These are phyloP conservation scores for Cygnus buccinator DNA, from an alignment of 2,113 vertebrate species.

Conservation along the genomic window DNA sequence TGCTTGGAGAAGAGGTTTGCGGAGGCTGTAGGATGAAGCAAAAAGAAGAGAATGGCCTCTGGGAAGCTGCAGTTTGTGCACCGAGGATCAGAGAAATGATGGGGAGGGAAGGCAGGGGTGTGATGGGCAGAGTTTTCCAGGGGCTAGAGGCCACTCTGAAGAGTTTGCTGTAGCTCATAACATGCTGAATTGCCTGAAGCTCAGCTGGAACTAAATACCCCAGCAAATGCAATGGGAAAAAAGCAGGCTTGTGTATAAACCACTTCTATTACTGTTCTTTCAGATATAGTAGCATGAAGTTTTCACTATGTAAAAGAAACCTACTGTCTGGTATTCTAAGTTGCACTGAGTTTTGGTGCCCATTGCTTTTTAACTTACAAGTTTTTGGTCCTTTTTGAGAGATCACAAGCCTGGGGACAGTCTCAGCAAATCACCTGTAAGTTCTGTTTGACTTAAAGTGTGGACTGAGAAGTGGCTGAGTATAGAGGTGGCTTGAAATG, in stretches of 20 bases:
- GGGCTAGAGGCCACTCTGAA: background rate
- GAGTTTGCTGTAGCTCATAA: background rate
- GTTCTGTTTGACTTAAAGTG: background rate
- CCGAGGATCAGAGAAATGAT: background rate
- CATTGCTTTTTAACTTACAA: background rate
- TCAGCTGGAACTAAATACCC: background rate
- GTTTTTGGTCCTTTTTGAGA: background rate
- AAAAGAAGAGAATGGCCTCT: background rate
- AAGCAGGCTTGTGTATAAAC: background rate
- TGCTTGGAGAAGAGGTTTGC: background rate
- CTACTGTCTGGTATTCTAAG: background rate
- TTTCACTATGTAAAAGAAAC: background rate
- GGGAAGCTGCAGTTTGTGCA: background rate
- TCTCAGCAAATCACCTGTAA: background rate
- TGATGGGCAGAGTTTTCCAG: background rate
- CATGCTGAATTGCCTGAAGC: background rate
- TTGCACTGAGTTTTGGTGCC: background rate
- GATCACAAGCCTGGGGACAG: background rate
- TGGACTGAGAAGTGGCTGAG: fast-evolving
- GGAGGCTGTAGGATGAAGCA: background rate
- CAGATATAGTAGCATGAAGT: background rate
- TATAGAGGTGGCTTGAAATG: background rate
- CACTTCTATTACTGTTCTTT: background rate
- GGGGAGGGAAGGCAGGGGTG: background rate
- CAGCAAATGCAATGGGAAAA: background rate